Base-by-base conservation (phyloP, 2,888 invertebrate genomes). In the Limnephilus marmoratus region DNA sequence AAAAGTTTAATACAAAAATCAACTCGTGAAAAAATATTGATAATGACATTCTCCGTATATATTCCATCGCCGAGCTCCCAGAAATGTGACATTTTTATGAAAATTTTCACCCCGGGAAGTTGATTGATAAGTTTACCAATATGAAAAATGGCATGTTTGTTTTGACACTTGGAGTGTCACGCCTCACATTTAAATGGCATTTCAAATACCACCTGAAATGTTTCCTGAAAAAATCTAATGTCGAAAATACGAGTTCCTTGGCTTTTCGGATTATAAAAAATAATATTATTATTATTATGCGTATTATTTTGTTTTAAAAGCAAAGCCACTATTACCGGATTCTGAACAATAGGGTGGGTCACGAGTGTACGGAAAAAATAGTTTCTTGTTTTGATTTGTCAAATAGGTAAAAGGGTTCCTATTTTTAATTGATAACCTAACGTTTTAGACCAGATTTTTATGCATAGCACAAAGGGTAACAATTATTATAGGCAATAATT, bases 81-180 rank as follows among this genome's bases (percentile, higher is more conserved):
- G 24, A 24, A 68, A 24, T 68, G 68, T 68, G 68, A 68, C 68
- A 68, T 68, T 68, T 68, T 68, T 68, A 68, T 68, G 68, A 68
- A 68, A 68, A 68, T 68, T 68, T 68, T 68, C 68, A 68, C 68
- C 68, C 24, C 68, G 9, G 24, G 68, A 68, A 68, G 68, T 24
- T 68, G 68, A 68, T 68, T 68, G 68, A 68, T 68, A 68, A 68
- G 68, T n/a, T 68, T 68, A 68, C 68, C 68, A 68, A 68, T 68
- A 68, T 68, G 68, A 68, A n/a, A 68, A 68, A 68, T 68, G 68
- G 68, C 68, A 68, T 9, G 68, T n/a, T 68, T 68, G 68, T 68
- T 68, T 68, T 68, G 68, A 68, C 68, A 68, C 68, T 68, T 68
- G 68, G 68, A 68, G 68, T 68, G 68, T 24, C 68, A 68, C 18